These are phyloP conservation scores for Gymnodraco acuticeps DNA, from an alignment of 2,797 vertebrate genomes.

Conservation along the genomic window DNA sequence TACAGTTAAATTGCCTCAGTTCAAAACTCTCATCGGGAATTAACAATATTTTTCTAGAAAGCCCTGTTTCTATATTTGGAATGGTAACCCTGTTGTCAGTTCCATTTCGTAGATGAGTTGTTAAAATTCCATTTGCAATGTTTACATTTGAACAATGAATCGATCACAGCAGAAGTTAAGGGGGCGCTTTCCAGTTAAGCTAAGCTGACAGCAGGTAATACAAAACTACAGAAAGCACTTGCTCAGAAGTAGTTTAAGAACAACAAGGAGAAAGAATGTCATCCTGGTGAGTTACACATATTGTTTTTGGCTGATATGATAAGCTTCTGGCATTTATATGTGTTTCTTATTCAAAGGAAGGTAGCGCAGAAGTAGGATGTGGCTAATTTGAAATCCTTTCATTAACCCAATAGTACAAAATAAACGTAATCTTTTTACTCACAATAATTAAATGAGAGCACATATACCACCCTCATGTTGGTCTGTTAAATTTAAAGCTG, in stretches of 20 bases:
- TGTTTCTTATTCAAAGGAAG: neutral
- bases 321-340: neutral
- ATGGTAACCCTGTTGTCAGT: neutral
- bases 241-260: neutral
- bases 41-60: neutral
- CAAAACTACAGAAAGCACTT: neutral
- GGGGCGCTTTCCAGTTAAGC: neutral
- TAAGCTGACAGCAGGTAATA: neutral
- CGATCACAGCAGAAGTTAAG: neutral
- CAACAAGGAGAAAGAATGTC: neutral
- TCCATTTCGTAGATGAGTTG: neutral
- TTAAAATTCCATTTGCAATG: constrained; percentile 3
- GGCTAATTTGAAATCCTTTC: neutral
- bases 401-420: neutral
- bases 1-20: neutral
- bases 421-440: neutral
- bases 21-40: too few relatives aligned
- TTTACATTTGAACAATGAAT: constrained; percentile 29
- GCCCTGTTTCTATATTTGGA: neutral
- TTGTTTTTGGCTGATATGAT: neutral
- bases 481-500: neutral
- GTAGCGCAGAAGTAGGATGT: neutral
- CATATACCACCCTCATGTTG: too few relatives aligned
- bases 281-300: constrained; percentile 14
- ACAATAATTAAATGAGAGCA: neutral